A percentile compares a stretch with the other conserved stretches of the same genome.
These are phyloP conservation scores for Trichopoda pennipes DNA, from an alignment of 2,888 invertebrate species.

Conservation along the genomic window DNA sequence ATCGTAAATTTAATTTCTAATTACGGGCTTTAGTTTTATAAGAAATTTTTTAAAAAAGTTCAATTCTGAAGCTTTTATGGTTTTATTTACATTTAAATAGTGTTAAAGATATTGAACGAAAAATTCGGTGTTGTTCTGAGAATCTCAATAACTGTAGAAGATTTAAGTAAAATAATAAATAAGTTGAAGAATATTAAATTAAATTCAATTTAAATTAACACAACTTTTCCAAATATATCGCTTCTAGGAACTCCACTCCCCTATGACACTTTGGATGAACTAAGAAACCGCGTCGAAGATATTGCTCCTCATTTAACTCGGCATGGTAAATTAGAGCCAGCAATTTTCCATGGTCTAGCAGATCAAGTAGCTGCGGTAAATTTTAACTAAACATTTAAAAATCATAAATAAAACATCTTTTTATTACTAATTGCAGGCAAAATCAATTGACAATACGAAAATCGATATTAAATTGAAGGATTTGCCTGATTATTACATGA, in stretches of 20 bases:
- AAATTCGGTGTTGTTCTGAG: too few species aligned
- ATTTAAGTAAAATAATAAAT: too few species aligned
- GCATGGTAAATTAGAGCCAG: conserved; percentile 91
- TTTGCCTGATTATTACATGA: conserved; percentile 95
- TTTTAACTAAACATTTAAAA: not conserved
- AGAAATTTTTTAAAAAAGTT: too few species aligned
- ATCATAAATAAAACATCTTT: conserved; percentile 4
- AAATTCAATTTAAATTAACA: too few species aligned
- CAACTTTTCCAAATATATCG: not conserved
- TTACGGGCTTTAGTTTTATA: too few species aligned
- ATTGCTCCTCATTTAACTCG: conserved; percentile 93
- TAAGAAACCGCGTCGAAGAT: conserved; percentile 90
- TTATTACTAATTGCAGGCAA: conserved; percentile 77
- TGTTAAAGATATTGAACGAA: too few species aligned
- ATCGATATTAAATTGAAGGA: conserved; percentile 88
- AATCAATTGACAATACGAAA: conserved; percentile 82
- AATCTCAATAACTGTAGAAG: too few species aligned
- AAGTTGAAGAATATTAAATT: not conserved
- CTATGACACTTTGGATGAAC: conserved; percentile 92
- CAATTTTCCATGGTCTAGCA: conserved; percentile 92
- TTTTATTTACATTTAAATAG: too few species aligned
- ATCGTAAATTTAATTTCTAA: too few species aligned
- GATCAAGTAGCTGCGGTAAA: conserved; percentile 86
- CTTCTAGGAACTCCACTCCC: conserved; percentile 85
- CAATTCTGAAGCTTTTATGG: too few species aligned